phyloP scores from a whole-genome alignment of 2,888 invertebrate species.

The Ferdinandea cuprea region DNA sequence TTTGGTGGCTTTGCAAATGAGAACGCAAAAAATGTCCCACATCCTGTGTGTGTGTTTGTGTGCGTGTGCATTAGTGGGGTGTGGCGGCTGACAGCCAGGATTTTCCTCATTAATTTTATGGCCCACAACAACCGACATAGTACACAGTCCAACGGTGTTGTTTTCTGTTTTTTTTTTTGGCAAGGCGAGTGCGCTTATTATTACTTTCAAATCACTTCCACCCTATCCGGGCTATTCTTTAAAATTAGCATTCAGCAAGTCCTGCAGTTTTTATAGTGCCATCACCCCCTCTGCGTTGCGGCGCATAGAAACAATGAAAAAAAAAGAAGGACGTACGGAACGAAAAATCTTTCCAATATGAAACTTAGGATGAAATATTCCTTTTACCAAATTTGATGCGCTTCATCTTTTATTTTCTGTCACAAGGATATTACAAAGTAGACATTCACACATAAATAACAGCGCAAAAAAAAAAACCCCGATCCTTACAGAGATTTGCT shows the following conservation, averaged over 20 bases:
- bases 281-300: conserved; percentile 46
- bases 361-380: conserved; percentile 59
- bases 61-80: conserved; percentile 21
- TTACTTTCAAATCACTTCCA: conserved; percentile 63
- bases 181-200: conserved; percentile 45
- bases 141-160: conserved; percentile 16
- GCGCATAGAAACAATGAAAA: conserved; percentile 61
- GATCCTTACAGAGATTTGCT: conserved; percentile 42
- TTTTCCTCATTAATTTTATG: conserved; percentile 73
- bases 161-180: conserved; percentile 12
- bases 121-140: conserved; percentile 54
- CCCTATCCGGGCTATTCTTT: conserved; percentile 39
- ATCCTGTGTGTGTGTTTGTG: conserved; percentile 32
- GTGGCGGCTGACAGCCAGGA: conserved; percentile 44
- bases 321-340: no score
- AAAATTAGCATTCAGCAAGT: conserved; percentile 65
- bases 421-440: conserved; percentile 49
- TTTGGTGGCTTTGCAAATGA: conserved; percentile 50
- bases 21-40: conserved; percentile 48
- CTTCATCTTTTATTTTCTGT: conserved; percentile 62
- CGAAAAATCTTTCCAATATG: conserved; percentile 37
- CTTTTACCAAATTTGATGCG: conserved; percentile 67
- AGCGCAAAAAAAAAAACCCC: conserved; percentile 33
- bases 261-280: conserved; percentile 28
- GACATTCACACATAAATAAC: conserved; percentile 68